Conservation (phyloP, 1,140 invertebrate species). For the Diorhabda elongata region DNA sequence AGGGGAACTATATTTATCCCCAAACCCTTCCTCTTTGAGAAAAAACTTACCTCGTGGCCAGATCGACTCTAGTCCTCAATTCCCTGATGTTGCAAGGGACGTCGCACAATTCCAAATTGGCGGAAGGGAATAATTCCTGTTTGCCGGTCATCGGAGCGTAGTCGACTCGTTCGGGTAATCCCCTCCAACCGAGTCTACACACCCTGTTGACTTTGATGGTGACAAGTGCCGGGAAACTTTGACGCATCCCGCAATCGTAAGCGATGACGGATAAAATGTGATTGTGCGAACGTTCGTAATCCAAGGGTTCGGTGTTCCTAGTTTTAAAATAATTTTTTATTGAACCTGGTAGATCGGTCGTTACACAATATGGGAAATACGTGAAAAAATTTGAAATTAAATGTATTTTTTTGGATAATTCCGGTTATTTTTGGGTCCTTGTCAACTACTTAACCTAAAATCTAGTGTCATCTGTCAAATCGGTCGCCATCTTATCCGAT, state of each 20-base stretch:
- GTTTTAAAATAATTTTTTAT: no score
- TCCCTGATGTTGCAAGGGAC: slow-evolving; percentile 68
- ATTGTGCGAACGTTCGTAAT: slow-evolving; percentile 88
- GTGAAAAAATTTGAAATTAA: no score
- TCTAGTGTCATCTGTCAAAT: no score
- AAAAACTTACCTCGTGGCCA: slow-evolving; percentile 51
- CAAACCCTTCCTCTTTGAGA: not conserved
- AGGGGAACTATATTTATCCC: no score
- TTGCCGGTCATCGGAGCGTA: slow-evolving; percentile 82
- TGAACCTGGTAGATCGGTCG: no score
- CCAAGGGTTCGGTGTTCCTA: slow-evolving; percentile 81
- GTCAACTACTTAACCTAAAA: no score
- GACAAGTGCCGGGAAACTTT: slow-evolving; percentile 84
- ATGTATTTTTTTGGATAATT: no score
- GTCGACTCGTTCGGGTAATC: slow-evolving; percentile 84
- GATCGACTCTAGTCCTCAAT: slow-evolving; percentile 61
- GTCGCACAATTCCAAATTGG: slow-evolving; percentile 83
- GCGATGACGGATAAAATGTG: slow-evolving; percentile 96
- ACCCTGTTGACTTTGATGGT: slow-evolving; percentile 81
- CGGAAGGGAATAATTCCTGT: slow-evolving; percentile 76
- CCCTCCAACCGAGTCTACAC: slow-evolving; percentile 58
- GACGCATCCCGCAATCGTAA: slow-evolving; percentile 92
- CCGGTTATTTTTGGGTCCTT: no score
- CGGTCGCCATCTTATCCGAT: no score
- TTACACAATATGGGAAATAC: no score